Conservation (phyloP, 2,888 invertebrate genomes). For the Sthenelais limicola region DNA sequence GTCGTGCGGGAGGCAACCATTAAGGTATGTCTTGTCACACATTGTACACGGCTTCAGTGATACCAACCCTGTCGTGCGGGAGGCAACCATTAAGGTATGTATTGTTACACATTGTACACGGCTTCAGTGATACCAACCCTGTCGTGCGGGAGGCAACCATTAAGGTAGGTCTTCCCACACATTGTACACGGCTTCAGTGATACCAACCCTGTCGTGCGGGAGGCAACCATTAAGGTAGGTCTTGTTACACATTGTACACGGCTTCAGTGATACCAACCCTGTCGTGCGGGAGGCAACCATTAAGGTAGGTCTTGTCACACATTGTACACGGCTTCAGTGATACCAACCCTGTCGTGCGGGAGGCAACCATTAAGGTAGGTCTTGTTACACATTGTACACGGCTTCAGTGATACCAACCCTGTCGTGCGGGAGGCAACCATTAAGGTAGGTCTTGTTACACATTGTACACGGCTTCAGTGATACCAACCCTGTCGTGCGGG, state of each 20-base stretch:
- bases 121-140: constrained; percentile 97
- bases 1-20: constrained; percentile 98
- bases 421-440: constrained; percentile 98
- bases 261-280: constrained; percentile 97
- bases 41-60: constrained; percentile 95
- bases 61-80: constrained; percentile 95
- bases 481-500: too few relatives aligned
- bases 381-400: constrained; percentile 81
- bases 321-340: constrained; percentile 95
- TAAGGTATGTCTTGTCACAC: constrained; percentile 79
- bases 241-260: constrained; percentile 81
- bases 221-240: constrained; percentile 93
- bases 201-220: constrained; percentile 95
- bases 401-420: constrained; percentile 97
- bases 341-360: constrained; percentile 95
- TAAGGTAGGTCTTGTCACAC: constrained; percentile 80
- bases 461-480: too few relatives aligned
- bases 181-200: constrained; percentile 95
- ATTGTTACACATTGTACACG: too few relatives aligned
- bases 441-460: constrained; percentile 85
- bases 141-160: constrained; percentile 98
- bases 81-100: constrained; percentile 93
- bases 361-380: constrained; percentile 95
- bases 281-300: constrained; percentile 98
- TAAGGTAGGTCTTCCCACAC: constrained; percentile 80